Evolutionary conservation across 2,797 vertebrate species (phyloP).

Genomic region (Naso thynnoides): DNA sequence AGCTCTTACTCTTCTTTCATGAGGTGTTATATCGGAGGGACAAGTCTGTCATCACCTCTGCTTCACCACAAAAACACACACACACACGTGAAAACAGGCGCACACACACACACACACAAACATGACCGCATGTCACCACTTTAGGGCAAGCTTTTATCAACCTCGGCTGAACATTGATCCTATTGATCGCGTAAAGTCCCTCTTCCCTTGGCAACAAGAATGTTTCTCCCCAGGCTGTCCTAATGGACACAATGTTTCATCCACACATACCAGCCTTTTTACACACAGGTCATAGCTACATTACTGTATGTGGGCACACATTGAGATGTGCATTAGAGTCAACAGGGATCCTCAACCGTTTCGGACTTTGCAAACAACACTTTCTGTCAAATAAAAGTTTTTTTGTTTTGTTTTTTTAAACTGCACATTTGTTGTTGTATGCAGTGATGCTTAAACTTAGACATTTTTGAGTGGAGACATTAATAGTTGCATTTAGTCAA

Average conservation of each 20-base stretch:
- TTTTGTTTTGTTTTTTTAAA: neutral
- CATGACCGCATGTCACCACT: conserved; percentile 59
- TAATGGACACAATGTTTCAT: conserved; percentile 59
- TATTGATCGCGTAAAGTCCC: conserved; percentile 66
- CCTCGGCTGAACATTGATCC: conserved; percentile 73
- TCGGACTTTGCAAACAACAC: neutral
- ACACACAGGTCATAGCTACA: conserved; percentile 32
- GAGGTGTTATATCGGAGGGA: conserved; percentile 73
- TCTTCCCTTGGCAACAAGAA: conserved; percentile 45
- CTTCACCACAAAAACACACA: conserved; percentile 30
- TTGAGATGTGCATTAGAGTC: neutral
- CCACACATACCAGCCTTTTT: conserved; percentile 30
- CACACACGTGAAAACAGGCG: conserved; percentile 15
- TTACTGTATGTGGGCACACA: neutral
- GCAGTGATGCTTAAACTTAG: neutral
- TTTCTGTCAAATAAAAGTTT: neutral
- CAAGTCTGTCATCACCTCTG: conserved; percentile 74
- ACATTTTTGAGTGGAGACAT: neutral
- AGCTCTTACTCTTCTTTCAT: conserved; percentile 52
- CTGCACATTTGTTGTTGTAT: neutral
- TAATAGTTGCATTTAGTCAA: neutral
- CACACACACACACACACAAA: conserved; percentile 37
- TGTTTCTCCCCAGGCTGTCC: conserved; percentile 36
- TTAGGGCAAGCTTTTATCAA: conserved; percentile 75
- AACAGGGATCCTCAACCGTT: neutral